Evolutionary conservation across 2,113 vertebrate species (phyloP).

Genomic region (Leucopsar rothschildi): DNA sequence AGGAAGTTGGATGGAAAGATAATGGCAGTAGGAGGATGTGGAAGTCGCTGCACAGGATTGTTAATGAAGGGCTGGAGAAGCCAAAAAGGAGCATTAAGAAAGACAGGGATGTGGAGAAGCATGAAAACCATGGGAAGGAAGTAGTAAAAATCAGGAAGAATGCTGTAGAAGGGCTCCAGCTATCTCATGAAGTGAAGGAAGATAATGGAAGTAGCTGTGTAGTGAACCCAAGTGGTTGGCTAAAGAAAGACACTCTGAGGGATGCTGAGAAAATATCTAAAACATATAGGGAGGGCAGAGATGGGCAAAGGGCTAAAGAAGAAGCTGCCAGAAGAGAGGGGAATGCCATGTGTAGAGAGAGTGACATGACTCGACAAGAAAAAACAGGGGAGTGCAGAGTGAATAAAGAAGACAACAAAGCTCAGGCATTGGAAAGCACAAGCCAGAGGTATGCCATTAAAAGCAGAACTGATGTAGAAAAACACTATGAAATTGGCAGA

Average conservation of each 20-base stretch:
- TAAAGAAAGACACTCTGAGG: slow-evolving; percentile 33
- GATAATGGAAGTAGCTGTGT: slow-evolving; percentile 12
- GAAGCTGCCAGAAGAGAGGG: slow-evolving; percentile 11
- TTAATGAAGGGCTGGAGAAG: slow-evolving; percentile 46
- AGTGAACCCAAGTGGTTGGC: slow-evolving; percentile 45
- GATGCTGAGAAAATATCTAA: slow-evolving; percentile 32
- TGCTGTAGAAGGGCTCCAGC: slow-evolving; percentile 1
- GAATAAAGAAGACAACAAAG: slow-evolving; percentile 54
- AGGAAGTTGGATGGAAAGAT: slow-evolving; percentile 39
- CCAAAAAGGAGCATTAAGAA: slow-evolving; percentile 41
- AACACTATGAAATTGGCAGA: slow-evolving; percentile 83
- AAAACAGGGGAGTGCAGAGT: slow-evolving; percentile 42
- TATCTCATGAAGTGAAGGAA: slow-evolving; percentile 41
- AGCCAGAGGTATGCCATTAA: slow-evolving; percentile 47
- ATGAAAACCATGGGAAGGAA: slow-evolving; percentile 34
- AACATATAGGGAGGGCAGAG: slow-evolving; percentile 19
- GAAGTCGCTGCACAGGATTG: neutral
- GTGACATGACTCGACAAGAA: neutral
- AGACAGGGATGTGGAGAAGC: slow-evolving; percentile 37
- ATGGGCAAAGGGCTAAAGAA: slow-evolving; percentile 43
- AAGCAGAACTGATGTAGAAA: slow-evolving; percentile 74
- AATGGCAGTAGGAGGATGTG: slow-evolving; percentile 22
- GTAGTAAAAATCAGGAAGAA: slow-evolving; percentile 55
- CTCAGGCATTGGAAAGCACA: neutral
- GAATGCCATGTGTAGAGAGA: neutral